These are phyloP conservation scores for Ivindomyrus marchei DNA, from an alignment of 2,113 vertebrate species.

Conservation along the genomic window DNA sequence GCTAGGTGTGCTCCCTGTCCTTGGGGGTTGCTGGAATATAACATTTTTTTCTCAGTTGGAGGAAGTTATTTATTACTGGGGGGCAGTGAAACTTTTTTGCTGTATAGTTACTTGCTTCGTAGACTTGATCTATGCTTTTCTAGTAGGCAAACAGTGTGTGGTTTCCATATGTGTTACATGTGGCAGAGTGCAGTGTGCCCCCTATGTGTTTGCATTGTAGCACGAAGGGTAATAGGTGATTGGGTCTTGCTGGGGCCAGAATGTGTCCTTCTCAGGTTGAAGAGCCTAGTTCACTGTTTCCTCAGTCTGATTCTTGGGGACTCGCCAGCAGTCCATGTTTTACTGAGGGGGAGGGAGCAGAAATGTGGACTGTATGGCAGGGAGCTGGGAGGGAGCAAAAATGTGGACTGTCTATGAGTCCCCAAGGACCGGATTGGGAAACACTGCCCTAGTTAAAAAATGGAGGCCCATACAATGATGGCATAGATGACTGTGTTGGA, in stretches of 20 bases:
- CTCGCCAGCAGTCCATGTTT: background rate
- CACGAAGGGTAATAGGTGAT: background rate
- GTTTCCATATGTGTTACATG: background rate
- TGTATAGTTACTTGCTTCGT: background rate
- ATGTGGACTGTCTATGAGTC: background rate
- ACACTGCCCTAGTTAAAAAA: background rate
- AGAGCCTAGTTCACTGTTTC: background rate
- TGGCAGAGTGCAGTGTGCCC: background rate
- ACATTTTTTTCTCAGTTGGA: background rate
- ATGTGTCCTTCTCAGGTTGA: background rate
- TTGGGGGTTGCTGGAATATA: background rate
- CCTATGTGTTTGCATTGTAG: background rate
- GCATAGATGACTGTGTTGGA: background rate
- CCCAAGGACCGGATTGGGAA: background rate
- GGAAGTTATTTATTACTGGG: background rate
- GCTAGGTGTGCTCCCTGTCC: background rate
- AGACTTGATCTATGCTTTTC: background rate
- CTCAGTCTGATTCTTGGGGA: background rate
- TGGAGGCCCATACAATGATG: background rate
- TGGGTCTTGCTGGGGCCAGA: background rate
- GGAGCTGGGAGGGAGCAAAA: background rate
- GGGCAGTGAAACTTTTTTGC: background rate
- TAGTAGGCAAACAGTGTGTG: background rate
- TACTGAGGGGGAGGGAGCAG: background rate
- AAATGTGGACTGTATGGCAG: background rate